Base-by-base conservation (phyloP, 2,113 vertebrate genomes). In the Myotis lucifugus region DNA sequence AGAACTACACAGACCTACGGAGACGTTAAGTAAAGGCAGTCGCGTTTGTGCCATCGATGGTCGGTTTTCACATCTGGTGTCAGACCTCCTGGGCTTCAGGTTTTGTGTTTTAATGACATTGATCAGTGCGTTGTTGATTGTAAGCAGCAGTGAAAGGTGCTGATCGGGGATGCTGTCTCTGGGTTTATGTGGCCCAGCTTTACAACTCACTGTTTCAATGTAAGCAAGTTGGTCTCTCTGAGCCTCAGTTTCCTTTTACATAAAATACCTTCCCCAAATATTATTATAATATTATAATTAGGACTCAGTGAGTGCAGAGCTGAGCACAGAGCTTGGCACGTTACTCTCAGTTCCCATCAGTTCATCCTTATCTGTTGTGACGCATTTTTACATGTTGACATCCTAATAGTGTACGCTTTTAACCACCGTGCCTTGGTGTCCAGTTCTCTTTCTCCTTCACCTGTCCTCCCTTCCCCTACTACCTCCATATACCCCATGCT, bases 321-420 rank as follows among this genome's bases (percentile, higher is more conserved):
- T 18, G 25, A 59, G 37, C 54, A 11, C 19, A 66, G 82, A 59
- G 8, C 17, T 37, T 50, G 52, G 32, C 17, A 48, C 4, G 0
- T 18, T 6, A 8, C 48, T 46, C 27, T 56, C 46, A 1, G 79
- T 56, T 84, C 86, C 69, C 64, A 46, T 21, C 27, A 1, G 50
- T 6, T 59, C 76, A 1, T n/a, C 15, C 5, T n/a, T n/a, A 5
- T 12, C n/a, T 10, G 3, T 8, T 15, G 72, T 0, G 0, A 8
- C 9, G n/a, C 34, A 0, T 27, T 59, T 69, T 77, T 52, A 18
- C 25, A 1, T 13, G 4, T 32, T 67, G 0, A 4, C 17, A 5
- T 12, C 27, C 18, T 34, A 46, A 34, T 1, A 67, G 54, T 9
- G 0, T 19, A 5, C 2, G 11, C 59, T 70, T 74, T 29, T 79